Conservation (phyloP, 2,888 invertebrate species). For the Caenorhabditis becei region DNA sequence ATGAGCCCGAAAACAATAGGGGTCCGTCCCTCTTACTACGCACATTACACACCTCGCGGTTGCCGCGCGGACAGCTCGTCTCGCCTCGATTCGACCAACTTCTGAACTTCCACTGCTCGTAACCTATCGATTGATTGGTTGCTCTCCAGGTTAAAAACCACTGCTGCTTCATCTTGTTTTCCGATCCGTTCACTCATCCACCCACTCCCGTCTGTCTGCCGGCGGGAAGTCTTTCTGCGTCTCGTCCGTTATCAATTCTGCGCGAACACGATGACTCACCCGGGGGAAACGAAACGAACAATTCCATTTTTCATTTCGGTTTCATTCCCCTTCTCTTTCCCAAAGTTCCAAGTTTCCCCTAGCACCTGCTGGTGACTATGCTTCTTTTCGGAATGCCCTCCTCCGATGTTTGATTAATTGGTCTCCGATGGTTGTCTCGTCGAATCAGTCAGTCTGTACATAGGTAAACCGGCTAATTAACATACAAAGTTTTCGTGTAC, state of each 20-base stretch:
- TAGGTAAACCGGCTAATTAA: slow-evolving; percentile 58
- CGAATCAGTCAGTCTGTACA: slow-evolving; percentile 22
- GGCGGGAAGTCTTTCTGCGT: slow-evolving; percentile 37
- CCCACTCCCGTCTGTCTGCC: slow-evolving; percentile 33
- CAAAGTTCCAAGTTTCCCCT: not conserved
- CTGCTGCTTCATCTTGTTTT: slow-evolving; percentile 4
- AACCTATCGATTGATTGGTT: slow-evolving; percentile 7
- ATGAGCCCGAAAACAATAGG: slow-evolving; percentile 27
- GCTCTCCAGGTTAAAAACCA: not conserved
- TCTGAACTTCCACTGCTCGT: slow-evolving; percentile 10
- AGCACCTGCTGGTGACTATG: not conserved
- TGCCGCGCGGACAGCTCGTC: slow-evolving; percentile 29
- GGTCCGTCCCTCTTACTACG: slow-evolving; percentile 19
- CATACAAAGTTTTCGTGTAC: slow-evolving; percentile 41
- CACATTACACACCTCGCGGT: slow-evolving; percentile 50
- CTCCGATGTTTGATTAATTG: slow-evolving; percentile 41
- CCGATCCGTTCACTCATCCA: slow-evolving; percentile 45
- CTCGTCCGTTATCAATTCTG: slow-evolving; percentile 38
- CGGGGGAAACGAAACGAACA: no score
- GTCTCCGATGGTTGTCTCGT: not conserved
- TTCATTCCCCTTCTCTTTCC: not conserved
- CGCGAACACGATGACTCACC: slow-evolving; percentile 43
- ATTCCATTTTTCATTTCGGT: not conserved
- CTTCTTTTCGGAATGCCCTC: not conserved
- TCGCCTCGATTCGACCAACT: no score